Evolutionary conservation across 1,140 invertebrate species (phyloP), one percentile per base, ranked within the genome.

Genomic region (Physella acuta): DNA sequence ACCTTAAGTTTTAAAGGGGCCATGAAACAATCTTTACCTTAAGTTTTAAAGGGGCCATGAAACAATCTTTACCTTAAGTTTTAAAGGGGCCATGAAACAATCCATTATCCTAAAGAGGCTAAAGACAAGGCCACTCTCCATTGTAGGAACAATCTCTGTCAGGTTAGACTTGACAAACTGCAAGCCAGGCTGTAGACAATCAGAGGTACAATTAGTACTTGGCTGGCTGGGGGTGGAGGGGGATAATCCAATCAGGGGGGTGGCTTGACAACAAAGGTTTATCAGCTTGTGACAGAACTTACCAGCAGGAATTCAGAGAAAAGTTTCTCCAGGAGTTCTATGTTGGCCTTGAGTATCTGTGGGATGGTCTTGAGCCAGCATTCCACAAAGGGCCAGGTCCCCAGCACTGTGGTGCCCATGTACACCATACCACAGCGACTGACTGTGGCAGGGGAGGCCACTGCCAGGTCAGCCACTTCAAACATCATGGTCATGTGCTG

Each of bases 351-450:
- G 34, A 86, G 76, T 34, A 73, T 70, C 17, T 79, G 75, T 34
- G 84, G 83, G 33, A 86, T 63, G 37, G 73, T 80, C 53, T 78
- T 73, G 11, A 86, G 66, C 84, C 84, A 86, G 67, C 83, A 85
- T 55, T 85, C 79, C 2, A 85, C 79, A 72, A 86, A 83, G 24
- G 85, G 85, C 55, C 72, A 51, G 30, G 86, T 74, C 4, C 85
- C 85, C 17, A 86, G 77, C 60, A 85, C 84, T 58, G 79, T 78
- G 3, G 85, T 84, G 65, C 86, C 87, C n/a, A 92, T 69, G 76
- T 90, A 91, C 17, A 86, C 84, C 64, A 71, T 88, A 81, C 76
- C 91, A 88, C 66, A 92, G 75, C 55, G 72, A 68, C 77, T 84
- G 70, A 88, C 88, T 61, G 83, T 84, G 14, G 87, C 87, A 3